Percentiles rank a stretch among this genome's conserved stretches.
These are phyloP conservation scores for Anguilla rostrata DNA, from an alignment of 2,113 vertebrate genomes.

Conservation along the genomic window DNA sequence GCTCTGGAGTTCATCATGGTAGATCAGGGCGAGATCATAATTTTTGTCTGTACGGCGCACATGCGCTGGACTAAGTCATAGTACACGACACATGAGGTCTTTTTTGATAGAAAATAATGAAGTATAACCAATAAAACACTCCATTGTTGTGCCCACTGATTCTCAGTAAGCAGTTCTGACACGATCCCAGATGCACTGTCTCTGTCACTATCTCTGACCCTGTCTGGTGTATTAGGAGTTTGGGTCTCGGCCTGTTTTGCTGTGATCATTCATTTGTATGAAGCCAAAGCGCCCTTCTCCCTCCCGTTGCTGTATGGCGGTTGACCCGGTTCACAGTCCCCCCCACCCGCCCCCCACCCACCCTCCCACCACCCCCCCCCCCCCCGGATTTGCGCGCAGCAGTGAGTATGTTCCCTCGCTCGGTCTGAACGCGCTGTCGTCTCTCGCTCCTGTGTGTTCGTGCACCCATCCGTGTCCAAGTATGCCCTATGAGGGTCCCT, in stretches of 20 bases:
- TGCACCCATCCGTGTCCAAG: constrained; percentile 25
- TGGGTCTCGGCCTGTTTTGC: neutral
- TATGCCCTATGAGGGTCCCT: constrained; percentile 4
- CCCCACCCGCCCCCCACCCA: too few species aligned
- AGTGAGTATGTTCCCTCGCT: neutral
- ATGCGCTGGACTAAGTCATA: neutral
- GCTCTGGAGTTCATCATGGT: neutral
- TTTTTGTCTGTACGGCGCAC: neutral
- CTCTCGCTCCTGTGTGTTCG: constrained; percentile 27
- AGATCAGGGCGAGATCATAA: neutral
- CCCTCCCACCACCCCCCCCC: too few species aligned
- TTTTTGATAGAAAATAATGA: neutral
- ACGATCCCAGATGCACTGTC: neutral
- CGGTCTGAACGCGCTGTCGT: constrained; percentile 12
- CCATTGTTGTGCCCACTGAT: neutral
- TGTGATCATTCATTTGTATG: constrained; percentile 16
- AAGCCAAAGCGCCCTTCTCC: constrained; percentile 2
- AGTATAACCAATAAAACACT: neutral
- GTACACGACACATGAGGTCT: neutral
- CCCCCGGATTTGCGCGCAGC: neutral
- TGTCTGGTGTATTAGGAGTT: neutral
- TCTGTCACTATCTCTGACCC: too few species aligned
- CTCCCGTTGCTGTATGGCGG: neutral
- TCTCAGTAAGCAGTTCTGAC: neutral
- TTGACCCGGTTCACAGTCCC: constrained; percentile 19